Percentiles rank a stretch among this genome's conserved stretches.
Evolutionary conservation across 2,888 invertebrate genomes (phyloP).

Genomic region (Malacosoma neustria): DNA sequence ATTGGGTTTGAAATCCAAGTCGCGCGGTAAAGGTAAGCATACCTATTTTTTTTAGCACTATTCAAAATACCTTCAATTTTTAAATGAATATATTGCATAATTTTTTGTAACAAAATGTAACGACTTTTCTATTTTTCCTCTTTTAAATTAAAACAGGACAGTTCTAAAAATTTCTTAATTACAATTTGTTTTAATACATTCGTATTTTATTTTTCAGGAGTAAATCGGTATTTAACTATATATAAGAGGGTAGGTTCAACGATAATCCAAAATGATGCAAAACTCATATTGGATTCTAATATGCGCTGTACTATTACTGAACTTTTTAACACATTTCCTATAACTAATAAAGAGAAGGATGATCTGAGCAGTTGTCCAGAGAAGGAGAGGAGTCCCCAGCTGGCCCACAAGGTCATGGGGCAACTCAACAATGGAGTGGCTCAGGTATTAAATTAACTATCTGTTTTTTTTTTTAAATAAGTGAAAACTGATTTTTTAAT

Average conservation of each 20-base stretch:
- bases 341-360: slow-evolving; percentile 80
- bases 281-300: slow-evolving; percentile 76
- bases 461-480: too few relatives aligned
- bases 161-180: too few relatives aligned
- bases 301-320: slow-evolving; percentile 78
- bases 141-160: too few relatives aligned
- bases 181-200: too few relatives aligned
- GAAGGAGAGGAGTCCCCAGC: slow-evolving; percentile 74
- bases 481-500: too few relatives aligned
- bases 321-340: slow-evolving; percentile 78
- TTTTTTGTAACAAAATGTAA: too few relatives aligned
- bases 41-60: too few relatives aligned
- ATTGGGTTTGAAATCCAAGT: slow-evolving; percentile 85
- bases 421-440: slow-evolving; percentile 80
- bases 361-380: slow-evolving; percentile 81
- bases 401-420: slow-evolving; percentile 76
- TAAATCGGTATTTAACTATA: slow-evolving; percentile 79
- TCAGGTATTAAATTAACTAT: slow-evolving; percentile 52
- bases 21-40: slow-evolving; percentile 82
- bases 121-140: too few relatives aligned
- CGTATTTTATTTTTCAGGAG: too few relatives aligned
- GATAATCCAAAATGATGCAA: slow-evolving; percentile 79
- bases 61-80: too few relatives aligned
- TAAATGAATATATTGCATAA: neutral
- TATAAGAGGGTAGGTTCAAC: slow-evolving; percentile 81